phyloP scores from a whole-genome alignment of 2,888 invertebrate species.

The Parascotia fuliginaria region DNA sequence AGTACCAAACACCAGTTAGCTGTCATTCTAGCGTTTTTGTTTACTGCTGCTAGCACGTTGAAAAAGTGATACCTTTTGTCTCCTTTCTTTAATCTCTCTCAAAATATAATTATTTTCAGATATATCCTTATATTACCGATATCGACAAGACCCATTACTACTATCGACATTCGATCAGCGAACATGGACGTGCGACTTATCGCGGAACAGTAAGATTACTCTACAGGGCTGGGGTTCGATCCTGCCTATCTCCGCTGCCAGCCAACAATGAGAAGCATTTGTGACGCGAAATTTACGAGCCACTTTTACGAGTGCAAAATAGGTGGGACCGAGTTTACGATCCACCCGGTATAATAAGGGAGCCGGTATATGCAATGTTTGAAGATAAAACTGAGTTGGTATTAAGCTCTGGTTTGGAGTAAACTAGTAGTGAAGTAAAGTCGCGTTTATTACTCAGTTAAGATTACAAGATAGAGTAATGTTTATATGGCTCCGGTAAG shows the following conservation, averaged over 20 bases:
- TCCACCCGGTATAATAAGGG: constrained; percentile 73
- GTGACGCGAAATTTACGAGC: constrained; percentile 79
- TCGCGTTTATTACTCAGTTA: constrained; percentile 5
- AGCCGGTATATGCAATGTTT: constrained; percentile 44
- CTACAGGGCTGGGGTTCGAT: constrained; percentile 35
- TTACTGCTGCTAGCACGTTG: too few relatives aligned
- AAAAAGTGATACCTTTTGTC: too few relatives aligned
- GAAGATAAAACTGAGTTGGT: constrained; percentile 26
- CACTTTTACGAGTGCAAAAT: constrained; percentile 82
- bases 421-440: constrained; percentile 1
- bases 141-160: constrained; percentile 14
- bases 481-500: not conserved
- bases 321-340: constrained; percentile 77
- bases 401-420: constrained; percentile 10
- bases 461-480: constrained; percentile 5
- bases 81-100: too few relatives aligned
- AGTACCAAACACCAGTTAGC: too few relatives aligned
- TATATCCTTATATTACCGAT: not conserved
- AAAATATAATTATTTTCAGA: too few relatives aligned
- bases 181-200: constrained; percentile 56
- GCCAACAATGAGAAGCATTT: constrained; percentile 75
- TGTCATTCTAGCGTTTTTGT: too few relatives aligned
- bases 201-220: constrained; percentile 57
- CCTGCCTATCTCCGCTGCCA: constrained; percentile 58
- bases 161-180: constrained; percentile 17